phyloP scores from a whole-genome alignment of 2,797 vertebrate genomes.

The Protonibea diacanthus region DNA sequence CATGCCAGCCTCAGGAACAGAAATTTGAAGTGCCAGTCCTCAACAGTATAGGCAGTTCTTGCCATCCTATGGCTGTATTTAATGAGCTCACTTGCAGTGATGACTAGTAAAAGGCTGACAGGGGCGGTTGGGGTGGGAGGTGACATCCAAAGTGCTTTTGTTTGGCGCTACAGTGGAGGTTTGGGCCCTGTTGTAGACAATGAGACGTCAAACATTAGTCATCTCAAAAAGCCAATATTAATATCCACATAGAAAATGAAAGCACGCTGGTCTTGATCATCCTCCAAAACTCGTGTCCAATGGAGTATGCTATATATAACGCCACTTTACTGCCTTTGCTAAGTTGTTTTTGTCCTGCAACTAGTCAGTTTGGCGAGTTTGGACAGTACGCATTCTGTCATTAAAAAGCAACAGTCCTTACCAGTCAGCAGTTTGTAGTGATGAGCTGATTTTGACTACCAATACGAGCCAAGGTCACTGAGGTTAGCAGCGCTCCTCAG shows the following conservation, averaged over 20 bases:
- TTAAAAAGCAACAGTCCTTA: conserved; percentile 39
- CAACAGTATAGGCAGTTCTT: conserved; percentile 21
- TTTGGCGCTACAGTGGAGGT: conserved; percentile 24
- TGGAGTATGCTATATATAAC: background rate
- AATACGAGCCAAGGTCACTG: conserved; percentile 66
- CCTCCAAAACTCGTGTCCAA: conserved; percentile 9
- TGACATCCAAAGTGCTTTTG: conserved; percentile 44
- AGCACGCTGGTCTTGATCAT: conserved; percentile 32
- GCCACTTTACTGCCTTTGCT: conserved; percentile 9
- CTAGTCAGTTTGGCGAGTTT: conserved; percentile 26
- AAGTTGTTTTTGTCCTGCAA: background rate
- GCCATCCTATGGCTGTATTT: conserved; percentile 29
- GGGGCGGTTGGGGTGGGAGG: conserved; percentile 7
- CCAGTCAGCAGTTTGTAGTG: conserved; percentile 45
- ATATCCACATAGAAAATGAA: conserved; percentile 28
- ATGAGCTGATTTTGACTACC: conserved; percentile 51
- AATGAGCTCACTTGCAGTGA: conserved; percentile 28
- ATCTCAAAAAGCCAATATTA: conserved; percentile 5
- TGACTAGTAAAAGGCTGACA: conserved; percentile 48
- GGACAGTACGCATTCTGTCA: conserved; percentile 30
- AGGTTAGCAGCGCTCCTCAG: conserved; percentile 63
- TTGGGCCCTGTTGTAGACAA: conserved; percentile 12
- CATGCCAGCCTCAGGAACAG: conserved; percentile 61
- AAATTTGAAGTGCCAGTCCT: background rate
- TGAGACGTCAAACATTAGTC: conserved; percentile 20